A percentile compares a stretch with the other conserved stretches of the same genome.
Conservation (phyloP, 2,113 vertebrate species). For the Chascanopsetta lugubris region DNA sequence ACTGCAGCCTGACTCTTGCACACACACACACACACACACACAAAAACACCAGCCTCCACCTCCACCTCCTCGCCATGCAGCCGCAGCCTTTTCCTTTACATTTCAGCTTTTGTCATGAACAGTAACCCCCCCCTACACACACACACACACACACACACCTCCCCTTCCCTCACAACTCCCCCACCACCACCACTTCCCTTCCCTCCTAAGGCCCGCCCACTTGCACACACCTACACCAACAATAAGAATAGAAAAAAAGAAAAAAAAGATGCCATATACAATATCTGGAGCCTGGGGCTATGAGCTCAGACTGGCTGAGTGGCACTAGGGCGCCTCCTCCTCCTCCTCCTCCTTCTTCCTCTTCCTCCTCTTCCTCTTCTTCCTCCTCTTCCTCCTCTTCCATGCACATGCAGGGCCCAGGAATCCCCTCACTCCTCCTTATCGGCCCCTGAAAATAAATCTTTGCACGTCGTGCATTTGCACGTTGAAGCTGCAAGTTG, state of each 20-base stretch:
- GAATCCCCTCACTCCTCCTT: slow-evolving; percentile 27
- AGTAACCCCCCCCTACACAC: slow-evolving; percentile 14
- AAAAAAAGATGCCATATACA: not conserved
- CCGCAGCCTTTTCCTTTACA: slow-evolving; percentile 10
- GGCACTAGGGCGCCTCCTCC: slow-evolving; percentile 13
- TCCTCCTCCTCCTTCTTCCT: slow-evolving; percentile 7
- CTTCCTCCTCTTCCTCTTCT: slow-evolving; percentile 13
- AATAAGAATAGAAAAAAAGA: not conserved
- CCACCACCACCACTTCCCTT: too few relatives aligned
- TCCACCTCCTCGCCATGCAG: slow-evolving; percentile 4
- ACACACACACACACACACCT: slow-evolving; percentile 29
- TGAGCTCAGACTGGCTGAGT: slow-evolving; percentile 36
- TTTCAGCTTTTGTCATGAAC: slow-evolving; percentile 47
- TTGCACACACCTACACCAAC: slow-evolving; percentile 18
- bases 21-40: too few relatives aligned
- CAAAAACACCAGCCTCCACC: not conserved
- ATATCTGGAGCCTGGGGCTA: not conserved
- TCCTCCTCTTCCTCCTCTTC: slow-evolving; percentile 13
- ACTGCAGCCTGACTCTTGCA: slow-evolving; percentile 33
- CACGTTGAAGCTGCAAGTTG: not conserved
- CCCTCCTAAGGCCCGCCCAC: too few relatives aligned
- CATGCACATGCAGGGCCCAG: slow-evolving; percentile 16
- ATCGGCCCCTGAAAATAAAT: slow-evolving; percentile 33
- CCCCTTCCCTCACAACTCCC: too few relatives aligned
- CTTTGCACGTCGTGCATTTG: slow-evolving; percentile 14